A percentile compares a stretch with the other conserved stretches of the same genome.
Conservation (phyloP, 2,888 invertebrate genomes). For the Adineta ricciae region DNA sequence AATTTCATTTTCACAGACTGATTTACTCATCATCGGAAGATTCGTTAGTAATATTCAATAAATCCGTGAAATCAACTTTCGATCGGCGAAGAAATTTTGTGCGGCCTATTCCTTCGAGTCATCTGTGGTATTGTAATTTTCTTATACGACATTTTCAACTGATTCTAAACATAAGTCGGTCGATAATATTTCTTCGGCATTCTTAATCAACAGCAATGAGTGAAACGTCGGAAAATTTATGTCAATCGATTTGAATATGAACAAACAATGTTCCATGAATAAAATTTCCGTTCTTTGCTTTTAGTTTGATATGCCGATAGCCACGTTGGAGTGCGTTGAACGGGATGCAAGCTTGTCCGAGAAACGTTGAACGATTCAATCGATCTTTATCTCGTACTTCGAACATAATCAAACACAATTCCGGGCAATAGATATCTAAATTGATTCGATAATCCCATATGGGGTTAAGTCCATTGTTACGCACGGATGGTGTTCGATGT, state of each 20-base stretch:
- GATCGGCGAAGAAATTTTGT: no score
- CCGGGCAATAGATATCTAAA: conserved; percentile 56
- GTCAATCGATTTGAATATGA: neutral
- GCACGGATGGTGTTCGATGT: neutral
- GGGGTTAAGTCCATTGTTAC: conserved; percentile 59
- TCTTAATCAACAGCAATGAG: no score
- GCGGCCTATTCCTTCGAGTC: no score
- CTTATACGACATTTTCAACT: no score
- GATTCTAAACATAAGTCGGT: no score
- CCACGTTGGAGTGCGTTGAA: conserved; percentile 23
- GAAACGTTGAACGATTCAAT: conserved; percentile 37
- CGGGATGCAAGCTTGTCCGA: conserved; percentile 17
- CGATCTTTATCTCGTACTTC: conserved; percentile 52
- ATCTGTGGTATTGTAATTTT: no score
- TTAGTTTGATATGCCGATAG: conserved; percentile 24
- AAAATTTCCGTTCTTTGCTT: neutral
- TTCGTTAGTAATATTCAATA: no score
- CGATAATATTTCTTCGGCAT: no score
- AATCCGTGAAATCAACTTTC: no score
- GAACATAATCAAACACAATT: conserved; percentile 56
- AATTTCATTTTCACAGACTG: no score
- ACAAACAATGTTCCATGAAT: neutral
- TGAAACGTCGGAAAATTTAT: no score
- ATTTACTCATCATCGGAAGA: no score
- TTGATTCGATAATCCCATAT: conserved; percentile 59